Conservation (phyloP, 2,797 vertebrate genomes). For the Poeciliopsis presidionis region DNA sequence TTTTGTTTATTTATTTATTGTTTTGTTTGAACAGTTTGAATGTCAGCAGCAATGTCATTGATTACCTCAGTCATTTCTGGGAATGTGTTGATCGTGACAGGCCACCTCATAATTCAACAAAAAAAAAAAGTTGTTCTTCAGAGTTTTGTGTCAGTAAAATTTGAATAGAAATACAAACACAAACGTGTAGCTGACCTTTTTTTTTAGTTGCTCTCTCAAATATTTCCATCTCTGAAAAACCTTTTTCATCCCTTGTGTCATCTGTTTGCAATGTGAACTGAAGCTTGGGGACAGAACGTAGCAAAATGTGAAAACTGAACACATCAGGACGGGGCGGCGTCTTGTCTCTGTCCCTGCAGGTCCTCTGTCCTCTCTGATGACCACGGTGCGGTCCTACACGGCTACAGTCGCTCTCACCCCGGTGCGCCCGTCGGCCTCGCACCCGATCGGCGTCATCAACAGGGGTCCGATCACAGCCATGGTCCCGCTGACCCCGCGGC, state of each 20-base stretch:
- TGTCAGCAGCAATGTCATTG: no score
- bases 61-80: no score
- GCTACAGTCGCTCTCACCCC: slow-evolving; percentile 84
- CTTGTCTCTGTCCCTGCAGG: slow-evolving; percentile 52
- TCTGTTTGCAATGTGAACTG: neutral
- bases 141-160: neutral
- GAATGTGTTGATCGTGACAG: no score
- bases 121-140: neutral
- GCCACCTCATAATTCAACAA: neutral
- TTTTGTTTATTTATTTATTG: no score
- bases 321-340: neutral
- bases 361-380: slow-evolving; percentile 80
- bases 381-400: slow-evolving; percentile 85
- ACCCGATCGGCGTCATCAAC: slow-evolving; percentile 89
- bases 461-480: slow-evolving; percentile 84
- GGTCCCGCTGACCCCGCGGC: slow-evolving; percentile 82
- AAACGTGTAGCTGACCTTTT: neutral
- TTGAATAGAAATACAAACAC: neutral
- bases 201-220: neutral
- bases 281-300: neutral
- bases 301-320: neutral
- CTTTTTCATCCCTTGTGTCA: neutral
- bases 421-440: slow-evolving; percentile 84
- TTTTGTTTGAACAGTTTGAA: no score
- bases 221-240: neutral